phyloP scores from a whole-genome alignment of 2,888 invertebrate species.

The Metalampra italica region DNA sequence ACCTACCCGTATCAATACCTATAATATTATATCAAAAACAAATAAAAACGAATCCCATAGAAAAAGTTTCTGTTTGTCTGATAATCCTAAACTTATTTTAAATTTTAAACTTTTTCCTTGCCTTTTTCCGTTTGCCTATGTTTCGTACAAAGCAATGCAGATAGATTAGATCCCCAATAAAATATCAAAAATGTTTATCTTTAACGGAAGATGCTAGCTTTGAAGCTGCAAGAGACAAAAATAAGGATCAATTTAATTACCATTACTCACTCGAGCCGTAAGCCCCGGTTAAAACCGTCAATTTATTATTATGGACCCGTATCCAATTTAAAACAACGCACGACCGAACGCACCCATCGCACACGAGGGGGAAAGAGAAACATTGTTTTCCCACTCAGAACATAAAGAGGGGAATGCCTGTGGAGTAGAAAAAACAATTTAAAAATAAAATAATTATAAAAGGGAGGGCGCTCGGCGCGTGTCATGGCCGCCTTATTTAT shows the following conservation, averaged over 20 bases:
- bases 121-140: too few species aligned
- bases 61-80: too few species aligned
- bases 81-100: too few species aligned
- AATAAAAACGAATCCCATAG: too few species aligned
- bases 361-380: conserved; percentile 38
- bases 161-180: too few species aligned
- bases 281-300: conserved; percentile 71
- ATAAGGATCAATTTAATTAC: conserved; percentile 72
- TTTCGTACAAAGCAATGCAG: too few species aligned
- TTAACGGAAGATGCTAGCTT: too few species aligned
- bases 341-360: conserved; percentile 65
- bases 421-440: conserved; percentile 75
- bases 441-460: conserved; percentile 78
- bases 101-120: too few species aligned
- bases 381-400: conserved; percentile 66
- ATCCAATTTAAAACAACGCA: conserved; percentile 78
- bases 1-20: too few species aligned
- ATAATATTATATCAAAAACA: too few species aligned
- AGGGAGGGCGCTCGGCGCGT: conserved; percentile 71
- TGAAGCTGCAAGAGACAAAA: conserved; percentile 45
- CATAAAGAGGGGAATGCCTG: conserved; percentile 67
- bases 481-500: conserved; percentile 70
- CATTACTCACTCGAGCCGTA: conserved; percentile 66
- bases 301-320: conserved; percentile 78
- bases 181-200: too few species aligned